These are phyloP conservation scores for Ctenicera cuprea DNA, from an alignment of 2,888 invertebrate species.

Conservation along the genomic window DNA sequence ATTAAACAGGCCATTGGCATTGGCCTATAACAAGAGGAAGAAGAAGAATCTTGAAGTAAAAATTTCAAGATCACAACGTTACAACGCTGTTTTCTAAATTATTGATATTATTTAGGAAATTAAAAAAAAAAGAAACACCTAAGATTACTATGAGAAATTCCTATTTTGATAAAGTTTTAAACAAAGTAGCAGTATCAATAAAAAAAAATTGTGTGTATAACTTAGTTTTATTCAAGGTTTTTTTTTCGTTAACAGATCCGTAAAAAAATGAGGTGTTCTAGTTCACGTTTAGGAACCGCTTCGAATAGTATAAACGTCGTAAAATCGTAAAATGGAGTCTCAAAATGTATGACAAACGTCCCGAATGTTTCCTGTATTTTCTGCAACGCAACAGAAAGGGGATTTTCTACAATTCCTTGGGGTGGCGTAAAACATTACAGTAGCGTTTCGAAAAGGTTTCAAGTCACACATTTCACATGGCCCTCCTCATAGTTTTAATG, in stretches of 20 bases:
- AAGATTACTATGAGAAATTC: too few relatives aligned
- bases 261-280: not conserved
- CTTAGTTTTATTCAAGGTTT: not conserved
- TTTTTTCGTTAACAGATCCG: not conserved
- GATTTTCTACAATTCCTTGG: constrained; percentile 46
- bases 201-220: too few relatives aligned
- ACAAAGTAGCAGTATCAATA: too few relatives aligned
- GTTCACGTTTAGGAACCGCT: constrained; percentile 10
- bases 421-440: constrained; percentile 50
- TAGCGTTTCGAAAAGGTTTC: constrained; percentile 47
- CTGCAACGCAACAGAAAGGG: constrained; percentile 46
- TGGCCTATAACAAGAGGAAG: too few relatives aligned
- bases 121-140: too few relatives aligned
- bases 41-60: too few relatives aligned
- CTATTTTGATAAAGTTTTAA: too few relatives aligned
- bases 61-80: too few relatives aligned
- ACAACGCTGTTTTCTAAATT: too few relatives aligned
- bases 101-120: too few relatives aligned
- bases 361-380: constrained; percentile 36
- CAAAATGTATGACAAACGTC: constrained; percentile 15
- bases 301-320: not conserved
- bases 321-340: constrained; percentile 9
- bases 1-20: too few relatives aligned
- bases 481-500: constrained; percentile 63
- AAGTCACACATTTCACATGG: constrained; percentile 49